Base-by-base conservation (phyloP, 2,113 vertebrate species). In the Lamprotornis superbus region DNA sequence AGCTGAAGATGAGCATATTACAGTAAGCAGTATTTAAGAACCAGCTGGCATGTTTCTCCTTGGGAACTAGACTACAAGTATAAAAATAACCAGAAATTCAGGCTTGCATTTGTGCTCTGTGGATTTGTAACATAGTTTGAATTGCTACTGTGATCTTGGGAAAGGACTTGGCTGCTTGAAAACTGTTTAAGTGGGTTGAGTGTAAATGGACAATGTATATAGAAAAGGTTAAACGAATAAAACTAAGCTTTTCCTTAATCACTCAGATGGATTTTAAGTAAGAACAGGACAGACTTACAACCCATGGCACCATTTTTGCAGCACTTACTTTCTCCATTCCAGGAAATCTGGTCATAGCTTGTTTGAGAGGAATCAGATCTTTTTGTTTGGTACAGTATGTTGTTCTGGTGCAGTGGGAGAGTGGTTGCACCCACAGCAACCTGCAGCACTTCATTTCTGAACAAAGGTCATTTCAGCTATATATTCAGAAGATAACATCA, bases 1-100 rank as follows among this genome's bases (percentile, higher is more conserved):
- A 99, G 97, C 98, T 99, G 80, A 99, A 99, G 94, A 98, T 99
- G 98, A 99, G 98, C 98, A 98, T 99, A 60, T 89, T 99, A 47
- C 98, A 98, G 99, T 99, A 97, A 99, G 83, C 40, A 33, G 14
- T 63, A 46, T 77, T 93, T 64, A 14, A 49, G 22, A 88, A 42
- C 85, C 31, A 33, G 39, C 78, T 0, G 24, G 8, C 50, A 24
- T 46, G 31, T 88, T 50, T 39, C 30, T 86, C 28, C 8, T 18
- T 0, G 2, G 24, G 22, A 83, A 35, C 56, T 39, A 52, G 30
- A 56, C 35, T 81, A 87, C 85, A 68, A 87, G n/a, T 71, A 59
- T 70, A 65, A 75, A 57, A 85, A 55, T 30, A 93, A 56, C 23
- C 15, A 40, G 49, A 75, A 83, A 57, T 30, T 85, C 24, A 35